A percentile compares a stretch with the other conserved stretches of the same genome.
phyloP scores from a whole-genome alignment of 2,888 invertebrate genomes.

The Archaeoteleia sp. region DNA sequence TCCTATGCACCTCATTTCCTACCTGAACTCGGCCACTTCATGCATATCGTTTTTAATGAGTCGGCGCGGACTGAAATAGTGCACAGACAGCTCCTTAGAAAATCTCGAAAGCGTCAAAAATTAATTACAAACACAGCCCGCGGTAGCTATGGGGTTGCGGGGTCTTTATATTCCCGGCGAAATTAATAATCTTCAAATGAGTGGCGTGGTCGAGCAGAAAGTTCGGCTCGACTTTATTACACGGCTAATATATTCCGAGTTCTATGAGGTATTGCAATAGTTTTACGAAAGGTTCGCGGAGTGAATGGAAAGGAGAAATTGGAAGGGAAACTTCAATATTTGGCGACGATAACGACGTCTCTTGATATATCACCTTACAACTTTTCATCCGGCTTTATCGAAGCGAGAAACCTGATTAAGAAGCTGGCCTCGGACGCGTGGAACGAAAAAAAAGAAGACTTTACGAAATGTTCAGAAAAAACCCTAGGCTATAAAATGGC shows the following conservation, averaged over 20 bases:
- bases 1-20: too few species aligned
- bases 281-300: conserved; percentile 60
- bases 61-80: not conserved
- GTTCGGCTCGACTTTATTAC: conserved; percentile 62
- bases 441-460: conserved; percentile 15
- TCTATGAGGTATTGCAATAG: conserved; percentile 66
- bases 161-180: conserved; percentile 16
- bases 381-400: conserved; percentile 56
- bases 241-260: conserved; percentile 64
- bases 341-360: conserved; percentile 67
- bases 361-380: conserved; percentile 66
- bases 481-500: conserved; percentile 21
- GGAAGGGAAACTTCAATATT: conserved; percentile 65
- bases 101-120: conserved; percentile 6
- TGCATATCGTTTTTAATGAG: conserved; percentile 32
- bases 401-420: conserved; percentile 63
- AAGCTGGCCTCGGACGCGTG: conserved; percentile 38
- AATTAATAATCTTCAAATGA: conserved; percentile 36
- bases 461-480: conserved; percentile 7
- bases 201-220: conserved; percentile 38
- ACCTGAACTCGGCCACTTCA: conserved; percentile 1
- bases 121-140: conserved; percentile 1
- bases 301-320: conserved; percentile 55
- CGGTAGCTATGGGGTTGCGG: conserved; percentile 2
- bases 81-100: not conserved